Base-by-base conservation (phyloP, 1,140 invertebrate genomes). In the Thalassaphorura encarpata region DNA sequence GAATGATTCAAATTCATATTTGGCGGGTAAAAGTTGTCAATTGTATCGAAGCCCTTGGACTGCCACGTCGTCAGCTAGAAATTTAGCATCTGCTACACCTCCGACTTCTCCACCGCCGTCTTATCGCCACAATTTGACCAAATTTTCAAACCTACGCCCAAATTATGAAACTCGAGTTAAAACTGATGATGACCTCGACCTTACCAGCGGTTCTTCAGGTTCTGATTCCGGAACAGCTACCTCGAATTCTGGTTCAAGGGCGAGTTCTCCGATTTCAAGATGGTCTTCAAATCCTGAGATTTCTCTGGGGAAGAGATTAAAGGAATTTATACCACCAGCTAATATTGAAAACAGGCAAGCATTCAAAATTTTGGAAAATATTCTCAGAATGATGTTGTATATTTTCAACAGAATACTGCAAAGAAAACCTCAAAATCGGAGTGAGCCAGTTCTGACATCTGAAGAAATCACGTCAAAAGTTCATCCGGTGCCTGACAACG, bases 251-350 rank as follows among this genome's bases (percentile, higher is more conserved):
- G 28, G 5, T 21, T 47, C 45, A 47, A 36, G 33, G n/a, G 19
- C 5, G n/a, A n/a, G n/a, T n/a, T n/a, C n/a, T 24, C 6, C 48
- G 3, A 21, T 63, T 15, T 64, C 62, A 19, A 42, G 23, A 50
- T 64, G 58, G 58, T 64, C 62, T 11, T 61, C 58, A 26, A 58
- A 33, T 46, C 59, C 62, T 13, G 62, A 64, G 28, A 56, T 64
- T 50, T 54, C 28, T 46, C 49, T 19, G n/a, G n/a, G n/a, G 23
- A 49, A 41, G 24, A 51, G 33, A 11, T 2, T 50, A 0, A 58
- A 53, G 26, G 62, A 64, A 26, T 58, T 47, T 19, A 21, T 21
- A 23, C 58, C 58, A 33, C 59, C 62, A n/a, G 11, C 55, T 24
- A 61, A 64, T 54, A 52, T 60, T 26, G 61, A 63, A 48, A 47